phyloP scores from a whole-genome alignment of 2,797 vertebrate genomes.

The Clarias laeviceps region DNA sequence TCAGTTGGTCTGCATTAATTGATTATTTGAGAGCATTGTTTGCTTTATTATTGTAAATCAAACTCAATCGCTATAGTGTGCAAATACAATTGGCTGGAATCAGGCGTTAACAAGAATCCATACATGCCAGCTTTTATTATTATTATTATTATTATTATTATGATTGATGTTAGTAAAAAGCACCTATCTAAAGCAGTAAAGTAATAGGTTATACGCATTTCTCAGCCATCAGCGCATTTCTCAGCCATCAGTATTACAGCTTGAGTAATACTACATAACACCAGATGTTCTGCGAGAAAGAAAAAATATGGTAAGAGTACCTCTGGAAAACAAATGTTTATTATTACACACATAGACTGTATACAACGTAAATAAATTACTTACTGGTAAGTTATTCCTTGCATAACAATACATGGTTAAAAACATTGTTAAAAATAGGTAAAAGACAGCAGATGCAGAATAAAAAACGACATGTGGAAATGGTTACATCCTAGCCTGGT shows the following conservation, averaged over 20 bases:
- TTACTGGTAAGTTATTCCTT: constrained; percentile 80
- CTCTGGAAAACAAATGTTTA: constrained; percentile 58
- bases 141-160: constrained; percentile 8
- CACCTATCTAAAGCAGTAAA: constrained; percentile 22
- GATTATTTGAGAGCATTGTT: background rate
- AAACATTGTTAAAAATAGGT: constrained; percentile 60
- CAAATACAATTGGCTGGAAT: constrained; percentile 23
- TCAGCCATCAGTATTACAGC: constrained; percentile 30
- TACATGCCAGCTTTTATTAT: background rate
- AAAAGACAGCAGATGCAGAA: constrained; percentile 56
- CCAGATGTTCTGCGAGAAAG: constrained; percentile 52
- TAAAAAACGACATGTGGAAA: constrained; percentile 71
- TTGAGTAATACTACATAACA: constrained; percentile 35
- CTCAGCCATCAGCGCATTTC: constrained; percentile 21
- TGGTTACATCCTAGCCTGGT: constrained; percentile 81
- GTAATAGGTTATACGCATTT: constrained; percentile 34
- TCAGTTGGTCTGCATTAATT: background rate
- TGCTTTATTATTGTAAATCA: constrained; percentile 19
- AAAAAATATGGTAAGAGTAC: constrained; percentile 46
- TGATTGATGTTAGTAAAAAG: constrained; percentile 31
- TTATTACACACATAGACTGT: constrained; percentile 50
- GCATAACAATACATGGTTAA: constrained; percentile 68
- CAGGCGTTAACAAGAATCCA: background rate
- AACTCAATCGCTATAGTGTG: background rate
- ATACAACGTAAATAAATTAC: constrained; percentile 67